Base-by-base conservation (phyloP, 2,113 vertebrate species). In the Procavia capensis region DNA sequence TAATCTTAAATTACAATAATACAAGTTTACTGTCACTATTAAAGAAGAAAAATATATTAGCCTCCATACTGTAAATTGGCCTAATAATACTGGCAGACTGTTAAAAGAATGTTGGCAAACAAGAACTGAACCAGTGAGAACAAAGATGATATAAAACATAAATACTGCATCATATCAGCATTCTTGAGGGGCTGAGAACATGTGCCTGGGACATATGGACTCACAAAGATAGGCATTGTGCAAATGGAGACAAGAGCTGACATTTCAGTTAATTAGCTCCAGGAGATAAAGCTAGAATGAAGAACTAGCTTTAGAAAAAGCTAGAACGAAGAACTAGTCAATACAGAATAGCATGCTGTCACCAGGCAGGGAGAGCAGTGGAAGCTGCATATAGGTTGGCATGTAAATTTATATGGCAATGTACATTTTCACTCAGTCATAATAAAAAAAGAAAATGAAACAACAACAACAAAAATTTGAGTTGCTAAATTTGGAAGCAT, bases 1-100 rank as follows among this genome's bases (percentile, higher is more conserved):
- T 72, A 81, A 90, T 70, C 25, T 80, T 81, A 95, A 72, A 72
- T 85, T 85, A 72, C 16, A 91, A 11, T n/a, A 74, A 91, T 63
- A 34, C 63, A 90, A 85, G 11, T 50, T 2, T n/a, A 86, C 11
- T 64, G 11, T 87, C 50, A 88, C 41, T 84, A 61, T 85, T 27
- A 72, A 94, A 16, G 6, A 9, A 72, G 5, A 45, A 63, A 83
- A 74, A 74, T 36, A 68, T 47, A 39, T 45, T 68, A 76, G 43
- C 17, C 11, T 81, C 34, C 74, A 41, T 34, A 63, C 7, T 74
- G 82, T 64, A 50, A 93, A 70, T 61, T 81, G 45, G 25, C 31
- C 47, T 59, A 59, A 68, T 9, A 29, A 43, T 66, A 57, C 81
- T 76, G 68, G 36, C 68, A 75, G 36, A 36, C 31, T 84, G 64